Conservation (phyloP, 2,113 vertebrate species). For the Ciconia maguari region DNA sequence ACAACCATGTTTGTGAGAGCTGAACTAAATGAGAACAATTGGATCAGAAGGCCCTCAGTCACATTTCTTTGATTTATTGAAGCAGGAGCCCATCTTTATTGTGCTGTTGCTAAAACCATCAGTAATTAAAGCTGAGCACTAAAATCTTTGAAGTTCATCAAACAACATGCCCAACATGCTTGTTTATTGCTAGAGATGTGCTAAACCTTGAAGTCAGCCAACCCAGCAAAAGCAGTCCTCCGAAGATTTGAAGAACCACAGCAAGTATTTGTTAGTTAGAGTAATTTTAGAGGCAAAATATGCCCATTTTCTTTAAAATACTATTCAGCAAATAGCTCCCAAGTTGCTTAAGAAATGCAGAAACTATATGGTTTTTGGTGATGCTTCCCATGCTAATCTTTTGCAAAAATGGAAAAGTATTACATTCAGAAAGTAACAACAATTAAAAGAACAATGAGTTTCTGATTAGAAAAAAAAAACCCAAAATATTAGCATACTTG, state of each 20-base stretch:
- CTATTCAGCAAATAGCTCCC: background rate
- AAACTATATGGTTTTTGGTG: background rate
- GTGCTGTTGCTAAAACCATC: slow-evolving; percentile 76
- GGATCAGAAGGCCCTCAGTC: slow-evolving; percentile 72
- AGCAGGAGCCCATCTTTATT: slow-evolving; percentile 68
- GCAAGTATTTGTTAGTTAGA: background rate
- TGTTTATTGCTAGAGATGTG: slow-evolving; percentile 50
- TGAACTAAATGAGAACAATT: slow-evolving; percentile 81
- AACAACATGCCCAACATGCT: slow-evolving; percentile 82
- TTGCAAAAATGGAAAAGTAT: background rate
- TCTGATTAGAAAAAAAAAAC: background rate
- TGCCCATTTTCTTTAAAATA: background rate
- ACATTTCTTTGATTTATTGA: slow-evolving; percentile 75
- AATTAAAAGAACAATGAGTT: background rate
- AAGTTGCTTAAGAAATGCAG: background rate
- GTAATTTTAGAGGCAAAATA: background rate
- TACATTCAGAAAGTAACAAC: background rate
- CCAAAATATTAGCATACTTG: background rate
- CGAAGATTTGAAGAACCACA: background rate
- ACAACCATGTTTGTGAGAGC: slow-evolving; percentile 63
- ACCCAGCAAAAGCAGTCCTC: background rate
- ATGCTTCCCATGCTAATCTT: background rate
- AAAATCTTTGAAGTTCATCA: slow-evolving; percentile 86
- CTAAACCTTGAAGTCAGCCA: slow-evolving; percentile 9
- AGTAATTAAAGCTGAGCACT: slow-evolving; percentile 87